These are phyloP conservation scores for Lasius platythorax DNA, from an alignment of 2,888 invertebrate species.

Conservation along the genomic window DNA sequence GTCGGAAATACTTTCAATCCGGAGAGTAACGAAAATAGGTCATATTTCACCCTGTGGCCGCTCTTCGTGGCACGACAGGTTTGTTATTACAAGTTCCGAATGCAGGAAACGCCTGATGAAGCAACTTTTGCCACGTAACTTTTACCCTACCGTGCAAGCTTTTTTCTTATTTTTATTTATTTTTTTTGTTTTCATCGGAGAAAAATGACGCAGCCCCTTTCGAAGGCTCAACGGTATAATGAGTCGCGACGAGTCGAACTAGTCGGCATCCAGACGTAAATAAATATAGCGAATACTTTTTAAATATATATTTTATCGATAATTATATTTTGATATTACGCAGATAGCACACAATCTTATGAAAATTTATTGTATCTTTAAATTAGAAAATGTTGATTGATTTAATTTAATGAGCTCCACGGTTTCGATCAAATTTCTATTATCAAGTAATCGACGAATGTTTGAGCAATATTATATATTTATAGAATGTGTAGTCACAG, in stretches of 20 bases:
- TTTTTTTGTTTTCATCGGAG: not conserved
- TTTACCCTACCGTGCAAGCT: not conserved
- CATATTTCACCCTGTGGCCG: slow-evolving; percentile 39
- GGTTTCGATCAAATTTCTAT: not conserved
- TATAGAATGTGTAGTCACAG: not conserved
- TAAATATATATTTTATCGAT: not conserved
- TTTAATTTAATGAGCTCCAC: not conserved
- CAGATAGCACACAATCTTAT: not conserved
- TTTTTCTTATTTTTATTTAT: not conserved
- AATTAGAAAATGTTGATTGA: not conserved
- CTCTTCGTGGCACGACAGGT: slow-evolving; percentile 20
- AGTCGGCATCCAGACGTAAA: not conserved
- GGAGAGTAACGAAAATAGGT: slow-evolving; percentile 53
- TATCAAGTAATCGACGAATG: not conserved
- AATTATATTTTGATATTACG: slow-evolving; percentile 26
- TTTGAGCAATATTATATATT: not conserved
- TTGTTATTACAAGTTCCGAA: slow-evolving; percentile 56
- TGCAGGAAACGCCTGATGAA: slow-evolving; percentile 51
- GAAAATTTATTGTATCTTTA: not conserved
- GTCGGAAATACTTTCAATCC: slow-evolving; percentile 57
- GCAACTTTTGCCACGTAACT: slow-evolving; percentile 41
- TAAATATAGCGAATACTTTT: not conserved
- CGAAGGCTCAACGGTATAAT: slow-evolving; percentile 13
- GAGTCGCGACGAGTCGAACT: slow-evolving; percentile 9
- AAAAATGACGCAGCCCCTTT: slow-evolving; percentile 3